phyloP scores from a whole-genome alignment of 2,113 vertebrate genomes.

The Heterocephalus glaber region DNA sequence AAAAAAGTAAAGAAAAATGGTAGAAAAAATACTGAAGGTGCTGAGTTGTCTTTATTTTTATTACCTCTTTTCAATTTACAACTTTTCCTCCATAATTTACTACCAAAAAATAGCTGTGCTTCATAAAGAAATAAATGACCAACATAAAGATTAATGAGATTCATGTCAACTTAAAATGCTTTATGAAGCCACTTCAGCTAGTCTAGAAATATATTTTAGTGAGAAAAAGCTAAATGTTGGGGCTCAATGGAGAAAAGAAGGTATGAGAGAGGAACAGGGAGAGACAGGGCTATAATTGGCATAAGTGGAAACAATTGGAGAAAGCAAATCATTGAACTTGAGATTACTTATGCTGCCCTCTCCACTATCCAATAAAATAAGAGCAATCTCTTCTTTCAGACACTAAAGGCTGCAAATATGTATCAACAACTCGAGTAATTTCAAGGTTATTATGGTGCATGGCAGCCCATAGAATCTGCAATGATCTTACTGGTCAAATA shows the following conservation, averaged over 20 bases:
- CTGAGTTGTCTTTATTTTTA: not conserved
- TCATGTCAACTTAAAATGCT: not conserved
- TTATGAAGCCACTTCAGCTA: not conserved
- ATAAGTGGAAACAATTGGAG: not conserved
- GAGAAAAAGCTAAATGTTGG: not conserved
- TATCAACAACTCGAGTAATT: not conserved
- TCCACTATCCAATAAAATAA: not conserved
- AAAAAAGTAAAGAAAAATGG: not conserved
- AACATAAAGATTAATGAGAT: not conserved
- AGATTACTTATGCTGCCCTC: not conserved
- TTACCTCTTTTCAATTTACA: not conserved
- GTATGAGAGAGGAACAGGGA: not conserved
- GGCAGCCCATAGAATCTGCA: not conserved
- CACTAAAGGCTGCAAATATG: not conserved
- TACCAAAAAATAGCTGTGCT: not conserved
- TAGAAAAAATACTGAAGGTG: not conserved
- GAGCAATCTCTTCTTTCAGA: not conserved
- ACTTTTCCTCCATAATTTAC: not conserved
- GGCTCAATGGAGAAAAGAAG: not conserved
- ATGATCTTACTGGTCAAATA: not conserved
- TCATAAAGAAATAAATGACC: not conserved
- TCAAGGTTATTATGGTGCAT: not conserved
- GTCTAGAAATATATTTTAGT: not conserved
- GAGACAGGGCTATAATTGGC: not conserved
- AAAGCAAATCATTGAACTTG: not conserved